Evolutionary conservation across 2,113 vertebrate genomes (phyloP), one percentile per base, ranked within the genome.

Genomic region (Centropus unirufus): DNA sequence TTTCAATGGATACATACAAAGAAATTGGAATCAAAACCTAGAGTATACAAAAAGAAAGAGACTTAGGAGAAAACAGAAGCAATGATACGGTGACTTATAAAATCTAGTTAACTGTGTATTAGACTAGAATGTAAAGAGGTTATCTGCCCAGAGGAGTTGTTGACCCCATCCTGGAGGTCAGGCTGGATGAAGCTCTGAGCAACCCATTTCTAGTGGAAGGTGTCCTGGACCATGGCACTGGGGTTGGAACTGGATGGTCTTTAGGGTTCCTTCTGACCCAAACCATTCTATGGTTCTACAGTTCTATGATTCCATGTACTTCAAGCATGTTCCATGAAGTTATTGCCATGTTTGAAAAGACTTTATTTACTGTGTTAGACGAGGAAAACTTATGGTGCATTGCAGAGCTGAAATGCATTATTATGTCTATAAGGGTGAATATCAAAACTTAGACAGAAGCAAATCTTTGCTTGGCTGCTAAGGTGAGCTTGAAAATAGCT

Each of bases 11-110:
- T 87, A 99, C 99, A 30, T 99, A 99, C 30, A 99, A 98, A 73
- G 99, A 99, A 97, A 99, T 98, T 30, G 99, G 99, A 94, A 99
- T 99, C 97, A 99, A 95, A 93, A 99, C 98, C 99, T 99, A 64
- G 27, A 92, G 97, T 51, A 88, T 12, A 96, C 8, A 89, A 94
- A 91, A 72, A 49, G 17, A 74, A 42, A 78, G 23, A 72, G 13
- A 74, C 91, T 91, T 90, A 94, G 55, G 10, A 4, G 6, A 32
- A 91, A 89, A 69, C 6, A 82, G 8, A 83, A 88, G 44, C 4
- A 24, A 44, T 13, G 17, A 68, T 67, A 39, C 8, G 24, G 14
- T 23, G 32, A 74, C 63, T 54, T 44, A 66, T 85, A 59, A 79
- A 87, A 88, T 49, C n/a, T 44, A 85, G 39, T 94, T 58, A 92